phyloP scores from a whole-genome alignment of 2,888 invertebrate species.

The Chorisops tibialis region DNA sequence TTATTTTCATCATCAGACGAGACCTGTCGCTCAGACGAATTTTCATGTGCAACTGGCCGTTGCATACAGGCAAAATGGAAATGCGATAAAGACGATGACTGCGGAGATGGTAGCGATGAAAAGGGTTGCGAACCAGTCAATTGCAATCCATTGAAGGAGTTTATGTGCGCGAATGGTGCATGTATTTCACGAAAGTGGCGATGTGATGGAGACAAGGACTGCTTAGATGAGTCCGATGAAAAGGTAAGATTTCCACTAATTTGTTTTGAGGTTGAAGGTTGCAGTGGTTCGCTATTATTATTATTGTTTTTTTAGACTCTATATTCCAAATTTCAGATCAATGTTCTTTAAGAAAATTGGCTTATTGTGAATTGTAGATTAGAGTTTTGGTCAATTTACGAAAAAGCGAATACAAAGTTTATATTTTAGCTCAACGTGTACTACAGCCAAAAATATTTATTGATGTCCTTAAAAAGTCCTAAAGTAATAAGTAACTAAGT shows the following conservation, averaged over 20 bases:
- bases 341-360: too few relatives aligned
- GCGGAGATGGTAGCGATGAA: slow-evolving; percentile 82
- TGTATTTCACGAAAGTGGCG: slow-evolving; percentile 79
- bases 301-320: too few relatives aligned
- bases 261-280: too few relatives aligned
- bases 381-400: too few relatives aligned
- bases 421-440: too few relatives aligned
- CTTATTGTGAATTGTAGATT: too few relatives aligned
- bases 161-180: slow-evolving; percentile 69
- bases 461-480: too few relatives aligned
- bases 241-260: slow-evolving; percentile 57
- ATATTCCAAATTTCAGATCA: too few relatives aligned
- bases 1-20: slow-evolving; percentile 60
- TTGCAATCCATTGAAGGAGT: slow-evolving; percentile 68
- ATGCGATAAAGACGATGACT: slow-evolving; percentile 84
- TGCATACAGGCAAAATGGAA: slow-evolving; percentile 85
- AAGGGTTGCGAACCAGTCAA: slow-evolving; percentile 67
- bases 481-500: too few relatives aligned
- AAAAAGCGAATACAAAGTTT: too few relatives aligned
- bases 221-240: slow-evolving; percentile 81
- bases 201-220: slow-evolving; percentile 86
- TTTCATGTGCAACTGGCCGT: slow-evolving; percentile 85
- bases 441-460: too few relatives aligned
- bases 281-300: too few relatives aligned
- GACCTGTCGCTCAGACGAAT: slow-evolving; percentile 88